A percentile compares a stretch with the other conserved stretches of the same genome.
Conservation (phyloP, 2,888 invertebrate genomes). For the Campoletis raptor region DNA sequence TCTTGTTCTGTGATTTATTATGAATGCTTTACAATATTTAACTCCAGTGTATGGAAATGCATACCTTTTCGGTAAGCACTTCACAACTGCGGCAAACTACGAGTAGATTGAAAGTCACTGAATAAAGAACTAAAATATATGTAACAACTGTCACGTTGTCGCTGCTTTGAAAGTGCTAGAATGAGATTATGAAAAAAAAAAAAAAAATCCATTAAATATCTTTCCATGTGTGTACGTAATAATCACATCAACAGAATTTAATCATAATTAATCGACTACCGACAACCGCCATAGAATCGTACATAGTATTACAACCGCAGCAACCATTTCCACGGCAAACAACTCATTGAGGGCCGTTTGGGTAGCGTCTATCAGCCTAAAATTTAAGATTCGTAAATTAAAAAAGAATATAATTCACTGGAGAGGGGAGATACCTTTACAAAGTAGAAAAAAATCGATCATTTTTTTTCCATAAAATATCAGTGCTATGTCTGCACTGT, state of each 20-base stretch:
- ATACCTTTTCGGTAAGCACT: slow-evolving; percentile 76
- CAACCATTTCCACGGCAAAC: slow-evolving; percentile 78
- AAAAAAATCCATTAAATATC: no score
- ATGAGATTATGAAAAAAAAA: no score
- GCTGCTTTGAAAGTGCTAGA: slow-evolving; percentile 75
- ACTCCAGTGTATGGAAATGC: not conserved
- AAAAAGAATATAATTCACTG: not conserved
- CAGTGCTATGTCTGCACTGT: no score
- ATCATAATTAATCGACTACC: slow-evolving; percentile 69
- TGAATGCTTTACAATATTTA: no score
- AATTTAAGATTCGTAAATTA: not conserved
- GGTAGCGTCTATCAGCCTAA: slow-evolving; percentile 60
- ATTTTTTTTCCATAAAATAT: no score
- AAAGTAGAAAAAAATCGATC: no score
- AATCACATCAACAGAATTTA: slow-evolving; percentile 5
- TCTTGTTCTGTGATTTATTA: no score
- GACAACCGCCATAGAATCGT: slow-evolving; percentile 78
- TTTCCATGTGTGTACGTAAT: slow-evolving; percentile 34
- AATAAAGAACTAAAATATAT: slow-evolving; percentile 71
- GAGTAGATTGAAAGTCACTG: slow-evolving; percentile 78
- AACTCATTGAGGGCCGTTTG: slow-evolving; percentile 76
- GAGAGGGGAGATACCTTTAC: no score
- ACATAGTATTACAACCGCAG: slow-evolving; percentile 79
- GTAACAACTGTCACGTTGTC: slow-evolving; percentile 72
- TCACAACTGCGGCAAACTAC: slow-evolving; percentile 79